Conservation (phyloP, 2,113 vertebrate species). For the Clupea harengus region DNA sequence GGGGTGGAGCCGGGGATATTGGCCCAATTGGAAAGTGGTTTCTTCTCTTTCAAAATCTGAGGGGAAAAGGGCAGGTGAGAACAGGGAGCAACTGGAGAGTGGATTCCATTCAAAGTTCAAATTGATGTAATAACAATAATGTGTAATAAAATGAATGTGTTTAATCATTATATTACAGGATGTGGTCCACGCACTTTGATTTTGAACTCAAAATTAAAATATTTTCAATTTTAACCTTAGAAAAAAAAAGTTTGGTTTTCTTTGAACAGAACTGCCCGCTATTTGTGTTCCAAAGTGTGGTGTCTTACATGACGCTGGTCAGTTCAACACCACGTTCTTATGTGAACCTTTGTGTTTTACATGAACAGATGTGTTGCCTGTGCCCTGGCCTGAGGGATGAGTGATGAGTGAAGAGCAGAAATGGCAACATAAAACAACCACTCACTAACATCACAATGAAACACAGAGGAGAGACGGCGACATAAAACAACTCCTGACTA, state of each 20-base stretch:
- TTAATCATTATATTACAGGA: background rate
- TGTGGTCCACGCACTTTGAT: background rate
- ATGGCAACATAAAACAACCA: background rate
- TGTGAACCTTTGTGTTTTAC: too few relatives aligned
- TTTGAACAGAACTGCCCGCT: too few relatives aligned
- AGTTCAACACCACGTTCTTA: background rate
- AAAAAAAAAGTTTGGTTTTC: background rate
- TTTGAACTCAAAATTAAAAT: background rate
- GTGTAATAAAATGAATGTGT: background rate
- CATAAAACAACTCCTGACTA: background rate
- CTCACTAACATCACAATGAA: background rate
- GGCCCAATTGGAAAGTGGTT: conserved; percentile 64
- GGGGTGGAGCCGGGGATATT: conserved; percentile 66
- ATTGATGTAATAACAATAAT: background rate
- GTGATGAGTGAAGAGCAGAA: background rate
- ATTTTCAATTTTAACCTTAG: background rate
- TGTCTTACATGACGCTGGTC: background rate
- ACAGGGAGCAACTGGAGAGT: background rate
- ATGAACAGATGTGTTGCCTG: background rate
- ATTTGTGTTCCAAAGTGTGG: background rate
- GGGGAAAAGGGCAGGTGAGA: background rate
- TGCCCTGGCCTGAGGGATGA: background rate
- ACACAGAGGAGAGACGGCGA: background rate
- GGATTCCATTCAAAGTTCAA: background rate
- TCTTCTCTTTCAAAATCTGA: conserved; percentile 72